Percentiles rank a stretch among this genome's conserved stretches.
Conservation (phyloP, 2,888 invertebrate species). For the Fragum fragum region DNA sequence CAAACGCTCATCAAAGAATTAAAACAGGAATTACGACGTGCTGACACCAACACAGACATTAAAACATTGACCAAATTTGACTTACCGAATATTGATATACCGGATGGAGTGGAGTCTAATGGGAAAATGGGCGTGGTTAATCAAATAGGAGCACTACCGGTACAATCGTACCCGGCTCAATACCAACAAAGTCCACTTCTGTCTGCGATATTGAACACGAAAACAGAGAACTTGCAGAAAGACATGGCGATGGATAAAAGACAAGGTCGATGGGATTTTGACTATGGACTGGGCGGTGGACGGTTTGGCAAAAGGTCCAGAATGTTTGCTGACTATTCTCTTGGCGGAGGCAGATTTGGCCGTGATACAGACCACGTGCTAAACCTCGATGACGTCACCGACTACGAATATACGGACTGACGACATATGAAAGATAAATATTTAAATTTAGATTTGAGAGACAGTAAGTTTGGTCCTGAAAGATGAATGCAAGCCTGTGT, state of each 20-base stretch:
- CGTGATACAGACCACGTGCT: conserved; percentile 81
- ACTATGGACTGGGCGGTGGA: conserved; percentile 85
- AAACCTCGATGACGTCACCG: conserved; percentile 56
- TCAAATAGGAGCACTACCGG: conserved; percentile 5
- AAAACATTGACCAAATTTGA: background rate
- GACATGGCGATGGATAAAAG: conserved; percentile 73
- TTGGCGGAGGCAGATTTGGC: conserved; percentile 83
- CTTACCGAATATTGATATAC: conserved; percentile 2
- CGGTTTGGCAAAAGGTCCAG: conserved; percentile 82
- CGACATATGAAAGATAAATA: too few relatives aligned
- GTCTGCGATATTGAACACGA: conserved; percentile 44
- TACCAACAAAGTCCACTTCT: conserved; percentile 40
- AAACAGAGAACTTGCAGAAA: conserved; percentile 30
- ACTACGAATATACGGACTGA: conserved; percentile 17
- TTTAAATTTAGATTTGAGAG: background rate
- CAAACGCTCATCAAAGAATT: conserved; percentile 46
- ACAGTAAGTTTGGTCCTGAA: too few relatives aligned
- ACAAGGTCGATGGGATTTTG: conserved; percentile 84
- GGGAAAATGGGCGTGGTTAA: conserved; percentile 13
- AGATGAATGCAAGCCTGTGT: background rate
- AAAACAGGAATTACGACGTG: conserved; percentile 44
- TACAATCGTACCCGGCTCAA: conserved; percentile 1
- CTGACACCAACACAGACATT: conserved; percentile 4
- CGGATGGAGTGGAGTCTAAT: background rate
- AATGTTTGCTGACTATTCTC: conserved; percentile 77